phyloP scores from a whole-genome alignment of 2,797 vertebrate genomes.

The Amblyraja radiata region DNA sequence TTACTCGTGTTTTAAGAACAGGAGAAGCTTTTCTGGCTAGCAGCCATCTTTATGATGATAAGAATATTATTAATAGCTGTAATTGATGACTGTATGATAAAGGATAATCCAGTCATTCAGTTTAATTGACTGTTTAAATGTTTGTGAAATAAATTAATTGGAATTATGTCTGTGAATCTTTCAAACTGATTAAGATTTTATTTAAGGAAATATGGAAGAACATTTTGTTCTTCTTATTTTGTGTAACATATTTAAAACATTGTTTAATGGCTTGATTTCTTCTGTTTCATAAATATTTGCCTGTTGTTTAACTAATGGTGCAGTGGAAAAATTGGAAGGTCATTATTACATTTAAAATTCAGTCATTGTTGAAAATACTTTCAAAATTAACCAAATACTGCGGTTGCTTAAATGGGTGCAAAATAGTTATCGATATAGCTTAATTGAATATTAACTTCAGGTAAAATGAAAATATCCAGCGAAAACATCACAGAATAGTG shows the following conservation, averaged over 20 bases:
- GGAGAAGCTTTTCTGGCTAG: constrained; percentile 66
- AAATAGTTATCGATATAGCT: not conserved
- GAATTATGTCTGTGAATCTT: constrained; percentile 13
- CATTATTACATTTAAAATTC: not conserved
- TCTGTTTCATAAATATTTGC: not conserved
- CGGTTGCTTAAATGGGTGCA: not conserved
- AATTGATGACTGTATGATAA: constrained; percentile 53
- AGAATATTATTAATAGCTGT: constrained; percentile 54
- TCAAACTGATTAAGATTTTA: constrained; percentile 4
- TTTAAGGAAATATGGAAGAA: not conserved
- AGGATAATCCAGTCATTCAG: constrained; percentile 53
- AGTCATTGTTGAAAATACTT: not conserved
- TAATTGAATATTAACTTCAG: not conserved
- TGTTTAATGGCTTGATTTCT: not conserved
- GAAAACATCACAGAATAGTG: not conserved
- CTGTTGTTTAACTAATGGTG: not conserved
- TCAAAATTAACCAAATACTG: not conserved
- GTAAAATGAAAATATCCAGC: not conserved
- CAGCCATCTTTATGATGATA: constrained; percentile 58
- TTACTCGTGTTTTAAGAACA: constrained; percentile 49
- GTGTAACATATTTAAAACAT: not conserved
- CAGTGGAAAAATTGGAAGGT: not conserved
- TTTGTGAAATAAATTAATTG: constrained; percentile 29
- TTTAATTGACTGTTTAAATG: constrained; percentile 45
- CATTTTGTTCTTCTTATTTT: not conserved